Conservation (phyloP, 2,888 invertebrate genomes). For the Podabrus alpinus region DNA sequence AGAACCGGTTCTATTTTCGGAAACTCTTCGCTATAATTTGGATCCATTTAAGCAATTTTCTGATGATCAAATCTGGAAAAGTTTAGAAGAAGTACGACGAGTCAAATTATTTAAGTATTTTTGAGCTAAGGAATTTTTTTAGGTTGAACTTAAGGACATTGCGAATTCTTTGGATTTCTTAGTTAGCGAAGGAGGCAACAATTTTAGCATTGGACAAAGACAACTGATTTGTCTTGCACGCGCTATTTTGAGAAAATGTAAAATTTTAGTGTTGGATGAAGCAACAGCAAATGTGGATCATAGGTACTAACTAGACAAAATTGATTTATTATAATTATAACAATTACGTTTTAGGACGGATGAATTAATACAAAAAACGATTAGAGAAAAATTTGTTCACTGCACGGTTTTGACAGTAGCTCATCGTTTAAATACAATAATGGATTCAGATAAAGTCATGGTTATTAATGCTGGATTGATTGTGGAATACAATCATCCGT, state of each 20-base stretch:
- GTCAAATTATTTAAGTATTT: neutral
- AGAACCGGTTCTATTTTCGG: constrained; percentile 64
- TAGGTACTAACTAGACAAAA: constrained; percentile 59
- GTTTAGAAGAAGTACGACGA: constrained; percentile 63
- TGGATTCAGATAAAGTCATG: constrained; percentile 80
- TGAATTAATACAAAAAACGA: constrained; percentile 74
- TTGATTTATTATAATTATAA: neutral
- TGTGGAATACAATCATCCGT: constrained; percentile 78
- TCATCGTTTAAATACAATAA: constrained; percentile 78
- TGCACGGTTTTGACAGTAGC: constrained; percentile 83
- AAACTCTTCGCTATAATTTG: constrained; percentile 79
- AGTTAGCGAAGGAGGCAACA: constrained; percentile 77
- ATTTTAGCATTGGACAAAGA: constrained; percentile 86
- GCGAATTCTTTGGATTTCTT: constrained; percentile 65
- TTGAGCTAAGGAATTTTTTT: neutral
- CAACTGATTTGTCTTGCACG: constrained; percentile 86
- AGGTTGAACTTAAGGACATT: constrained; percentile 76
- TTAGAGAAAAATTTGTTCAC: constrained; percentile 65
- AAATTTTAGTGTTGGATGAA: constrained; percentile 83
- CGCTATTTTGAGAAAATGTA: constrained; percentile 79
- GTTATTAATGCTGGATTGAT: constrained; percentile 78
- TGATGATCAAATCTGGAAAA: constrained; percentile 76
- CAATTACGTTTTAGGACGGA: constrained; percentile 67
- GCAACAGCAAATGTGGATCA: constrained; percentile 91
- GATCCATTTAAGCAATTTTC: constrained; percentile 77